Percentiles rank a stretch among this genome's conserved stretches.
These are phyloP conservation scores for Characodon lateralis DNA, from an alignment of 2,797 vertebrate species.

Conservation along the genomic window DNA sequence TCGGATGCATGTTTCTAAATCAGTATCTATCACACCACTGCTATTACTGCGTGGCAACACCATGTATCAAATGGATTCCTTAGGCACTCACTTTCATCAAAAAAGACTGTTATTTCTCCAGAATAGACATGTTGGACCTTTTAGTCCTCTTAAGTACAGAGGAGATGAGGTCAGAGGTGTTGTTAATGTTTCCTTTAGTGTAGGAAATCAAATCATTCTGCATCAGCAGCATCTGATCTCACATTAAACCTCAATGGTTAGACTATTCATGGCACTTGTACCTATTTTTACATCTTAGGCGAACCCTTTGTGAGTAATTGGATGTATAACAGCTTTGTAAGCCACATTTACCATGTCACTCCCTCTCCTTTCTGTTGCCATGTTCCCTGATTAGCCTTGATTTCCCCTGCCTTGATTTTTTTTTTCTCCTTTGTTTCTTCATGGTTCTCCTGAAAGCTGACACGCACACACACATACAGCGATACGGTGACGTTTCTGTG, in stretches of 20 bases:
- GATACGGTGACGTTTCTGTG: constrained; percentile 49
- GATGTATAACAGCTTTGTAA: constrained; percentile 2
- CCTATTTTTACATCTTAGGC: constrained; percentile 17
- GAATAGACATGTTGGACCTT: constrained; percentile 27
- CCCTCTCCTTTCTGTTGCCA: neutral
- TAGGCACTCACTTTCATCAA: constrained; percentile 23
- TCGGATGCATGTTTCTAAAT: constrained; percentile 29
- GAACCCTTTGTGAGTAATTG: constrained; percentile 18
- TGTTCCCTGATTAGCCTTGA: constrained; percentile 18
- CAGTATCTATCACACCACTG: constrained; percentile 26
- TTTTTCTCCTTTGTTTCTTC: constrained; percentile 20
- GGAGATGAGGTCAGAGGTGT: constrained; percentile 49
- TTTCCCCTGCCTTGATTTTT: constrained; percentile 10
- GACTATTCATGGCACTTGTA: constrained; percentile 9
- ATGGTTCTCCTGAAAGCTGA: constrained; percentile 25
- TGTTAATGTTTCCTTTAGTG: constrained; percentile 35
- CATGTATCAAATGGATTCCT: constrained; percentile 33
- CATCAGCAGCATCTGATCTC: constrained; percentile 18
- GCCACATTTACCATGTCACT: constrained; percentile 1
- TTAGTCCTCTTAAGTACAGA: constrained; percentile 25
- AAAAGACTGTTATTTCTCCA: constrained; percentile 37
- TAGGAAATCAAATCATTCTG: constrained; percentile 35
- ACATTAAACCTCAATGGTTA: constrained; percentile 17
- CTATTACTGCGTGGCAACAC: constrained; percentile 19
- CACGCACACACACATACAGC: constrained; percentile 3